A percentile compares a stretch with the other conserved stretches of the same genome.
phyloP scores from a whole-genome alignment of 2,888 invertebrate genomes.

The Helleia helle region DNA sequence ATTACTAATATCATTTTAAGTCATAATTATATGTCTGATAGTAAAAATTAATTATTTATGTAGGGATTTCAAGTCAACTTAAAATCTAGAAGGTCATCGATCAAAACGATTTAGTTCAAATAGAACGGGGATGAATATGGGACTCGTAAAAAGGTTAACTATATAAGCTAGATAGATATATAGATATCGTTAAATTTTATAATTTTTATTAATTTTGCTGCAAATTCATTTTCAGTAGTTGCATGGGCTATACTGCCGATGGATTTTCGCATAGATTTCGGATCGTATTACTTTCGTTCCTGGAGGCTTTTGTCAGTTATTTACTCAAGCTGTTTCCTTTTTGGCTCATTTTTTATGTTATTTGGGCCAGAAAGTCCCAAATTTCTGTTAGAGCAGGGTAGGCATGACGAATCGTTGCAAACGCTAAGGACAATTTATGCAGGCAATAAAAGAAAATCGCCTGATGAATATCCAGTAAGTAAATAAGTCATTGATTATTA shows the following conservation, averaged over 20 bases:
- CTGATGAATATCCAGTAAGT: slow-evolving; percentile 65
- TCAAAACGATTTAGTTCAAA: no score
- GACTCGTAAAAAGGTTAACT: no score
- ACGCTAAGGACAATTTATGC: slow-evolving; percentile 76
- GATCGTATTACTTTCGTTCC: slow-evolving; percentile 74
- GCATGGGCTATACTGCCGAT: slow-evolving; percentile 80
- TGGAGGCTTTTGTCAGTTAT: slow-evolving; percentile 83
- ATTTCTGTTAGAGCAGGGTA: slow-evolving; percentile 78
- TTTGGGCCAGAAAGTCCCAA: slow-evolving; percentile 86
- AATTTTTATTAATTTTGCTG: no score
- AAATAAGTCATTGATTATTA: no score
- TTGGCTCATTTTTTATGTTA: slow-evolving; percentile 69
- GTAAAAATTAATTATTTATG: no score
- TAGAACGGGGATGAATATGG: no score
- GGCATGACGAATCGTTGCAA: slow-evolving; percentile 74
- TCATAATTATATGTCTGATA: no score
- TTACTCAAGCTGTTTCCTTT: slow-evolving; percentile 74
- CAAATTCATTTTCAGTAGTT: slow-evolving; percentile 65
- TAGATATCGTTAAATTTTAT: no score
- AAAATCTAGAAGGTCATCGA: no score
- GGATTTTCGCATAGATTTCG: slow-evolving; percentile 50
- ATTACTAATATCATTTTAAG: no score
- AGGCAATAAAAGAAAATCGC: slow-evolving; percentile 44
- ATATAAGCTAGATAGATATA: no score
- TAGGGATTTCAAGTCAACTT: no score